phyloP scores from a whole-genome alignment of 2,888 invertebrate species.

The Heteropelma amictum region DNA sequence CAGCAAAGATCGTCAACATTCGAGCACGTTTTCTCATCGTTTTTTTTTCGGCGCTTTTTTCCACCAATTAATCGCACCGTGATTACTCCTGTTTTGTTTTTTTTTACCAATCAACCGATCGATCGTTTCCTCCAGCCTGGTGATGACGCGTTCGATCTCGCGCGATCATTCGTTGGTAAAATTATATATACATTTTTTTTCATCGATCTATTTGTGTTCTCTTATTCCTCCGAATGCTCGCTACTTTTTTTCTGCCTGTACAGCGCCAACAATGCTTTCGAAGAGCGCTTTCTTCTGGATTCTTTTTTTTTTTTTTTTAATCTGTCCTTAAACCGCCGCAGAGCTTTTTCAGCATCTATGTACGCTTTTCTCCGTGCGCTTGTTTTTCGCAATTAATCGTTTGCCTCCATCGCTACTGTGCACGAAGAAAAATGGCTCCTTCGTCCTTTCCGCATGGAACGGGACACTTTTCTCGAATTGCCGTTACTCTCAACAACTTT shows the following conservation, averaged over 20 bases:
- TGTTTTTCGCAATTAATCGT: background rate
- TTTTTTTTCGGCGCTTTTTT: no score
- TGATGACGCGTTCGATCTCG: no score
- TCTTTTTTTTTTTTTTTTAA: background rate
- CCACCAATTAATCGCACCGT: no score
- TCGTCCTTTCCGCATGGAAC: background rate
- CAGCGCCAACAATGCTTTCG: background rate
- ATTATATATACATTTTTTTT: no score
- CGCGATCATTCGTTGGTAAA: no score
- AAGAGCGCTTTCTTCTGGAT: background rate
- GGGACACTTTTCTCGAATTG: background rate
- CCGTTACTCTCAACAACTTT: background rate
- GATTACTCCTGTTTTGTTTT: no score
- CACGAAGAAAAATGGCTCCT: slow-evolving; percentile 1
- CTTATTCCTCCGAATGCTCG: background rate
- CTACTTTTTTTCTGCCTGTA: background rate
- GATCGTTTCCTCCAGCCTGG: no score
- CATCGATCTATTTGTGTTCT: background rate
- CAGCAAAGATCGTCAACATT: no score
- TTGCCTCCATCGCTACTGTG: background rate
- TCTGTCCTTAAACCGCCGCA: background rate
- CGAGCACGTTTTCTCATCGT: slow-evolving; percentile 11
- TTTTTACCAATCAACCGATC: no score
- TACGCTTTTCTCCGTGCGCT: slow-evolving; percentile 44
- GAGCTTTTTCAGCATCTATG: slow-evolving; percentile 55